These are phyloP conservation scores for Trachurus trachurus DNA, from an alignment of 2,797 vertebrate genomes.

Conservation along the genomic window DNA sequence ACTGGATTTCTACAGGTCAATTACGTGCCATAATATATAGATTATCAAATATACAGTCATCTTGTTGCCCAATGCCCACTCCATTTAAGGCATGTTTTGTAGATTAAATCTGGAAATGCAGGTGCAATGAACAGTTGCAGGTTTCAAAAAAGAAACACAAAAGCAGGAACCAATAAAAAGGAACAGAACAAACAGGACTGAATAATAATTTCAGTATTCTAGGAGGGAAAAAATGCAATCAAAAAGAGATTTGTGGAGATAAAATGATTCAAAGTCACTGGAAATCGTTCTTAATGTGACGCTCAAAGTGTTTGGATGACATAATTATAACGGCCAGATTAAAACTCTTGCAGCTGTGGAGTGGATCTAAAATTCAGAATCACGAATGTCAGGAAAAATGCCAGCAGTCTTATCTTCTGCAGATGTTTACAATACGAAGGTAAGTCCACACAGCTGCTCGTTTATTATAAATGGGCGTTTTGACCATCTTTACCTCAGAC, in stretches of 20 bases:
- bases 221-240: background rate
- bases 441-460: background rate
- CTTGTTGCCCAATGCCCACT: background rate
- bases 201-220: background rate
- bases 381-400: background rate
- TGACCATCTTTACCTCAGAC: background rate
- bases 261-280: background rate
- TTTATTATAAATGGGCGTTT: background rate
- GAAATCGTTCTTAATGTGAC: background rate
- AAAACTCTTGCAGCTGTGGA: background rate
- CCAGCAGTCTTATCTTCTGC: background rate
- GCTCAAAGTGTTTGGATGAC: conserved; percentile 8
- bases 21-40: background rate
- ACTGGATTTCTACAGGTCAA: background rate
- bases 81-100: too few species aligned
- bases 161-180: too few species aligned
- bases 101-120: too few species aligned
- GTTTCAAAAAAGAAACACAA: too few species aligned
- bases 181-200: too few species aligned
- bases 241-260: background rate
- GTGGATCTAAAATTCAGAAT: background rate
- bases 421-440: background rate
- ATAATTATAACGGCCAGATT: background rate
- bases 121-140: too few species aligned
- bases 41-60: background rate